Evolutionary conservation across 2,113 vertebrate genomes (phyloP), one percentile per base, ranked within the genome.

Genomic region (Notothenia rossii): DNA sequence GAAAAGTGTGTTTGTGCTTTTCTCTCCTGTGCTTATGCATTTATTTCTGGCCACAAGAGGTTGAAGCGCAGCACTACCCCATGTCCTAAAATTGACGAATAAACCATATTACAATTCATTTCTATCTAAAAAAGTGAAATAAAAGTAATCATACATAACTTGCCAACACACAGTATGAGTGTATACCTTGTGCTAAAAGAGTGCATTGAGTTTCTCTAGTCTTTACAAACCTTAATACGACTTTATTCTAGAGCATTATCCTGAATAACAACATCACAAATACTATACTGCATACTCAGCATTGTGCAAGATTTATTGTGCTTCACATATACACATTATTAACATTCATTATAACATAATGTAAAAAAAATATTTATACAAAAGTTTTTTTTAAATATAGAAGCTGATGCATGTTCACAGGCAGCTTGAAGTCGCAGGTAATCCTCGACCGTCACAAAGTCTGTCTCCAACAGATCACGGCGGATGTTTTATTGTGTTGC

Each of bases 271-370:
- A 53, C 29, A 63, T 68, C 13, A 18, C 45, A 72, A 29, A 60
- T n/a, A 60, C 40, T 36, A 3, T 36, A 36, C 36, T 5, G 36
- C 7, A 40, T 40, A 11, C 33, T 56, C 7, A 77, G 50, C 45
- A 55, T 29, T 69, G 60, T 73, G 55, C 48, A 74, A 78, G 14
- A 72, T 84, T 76, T 86, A 84, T 87, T 89, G 75, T 84, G 85
- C 68, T 84, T 82, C 1, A 70, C 48, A 53, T 36, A 51, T 64
- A 75, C 33, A 82, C 59, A 84, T 77, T 72, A 77, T 75, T 63
- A 59, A 81, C 36, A 40, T 1, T 40, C 61, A 83, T 33, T 18
- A 67, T n/a, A 25, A 75, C 43, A 60, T 5, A 10, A 61, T 18
- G 25, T 79, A 62, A 25, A 74, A 76, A 73, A 61, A 36, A 74